Conservation (phyloP, 2,797 vertebrate genomes). For the Aratinga solstitialis region DNA sequence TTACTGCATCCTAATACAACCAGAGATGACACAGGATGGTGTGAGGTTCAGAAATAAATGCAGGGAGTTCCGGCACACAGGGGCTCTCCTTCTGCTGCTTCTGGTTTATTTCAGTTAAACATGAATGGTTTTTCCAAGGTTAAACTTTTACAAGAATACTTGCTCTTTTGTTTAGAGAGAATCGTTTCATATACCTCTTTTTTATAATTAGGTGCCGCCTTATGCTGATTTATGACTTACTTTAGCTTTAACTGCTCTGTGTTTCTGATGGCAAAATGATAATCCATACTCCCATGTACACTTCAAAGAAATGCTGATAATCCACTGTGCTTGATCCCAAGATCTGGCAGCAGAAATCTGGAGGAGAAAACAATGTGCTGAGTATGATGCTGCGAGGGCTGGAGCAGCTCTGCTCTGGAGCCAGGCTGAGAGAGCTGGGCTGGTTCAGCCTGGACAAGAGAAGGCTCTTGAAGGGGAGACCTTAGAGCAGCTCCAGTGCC, state of each 20-base stretch:
- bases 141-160: neutral
- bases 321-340: neutral
- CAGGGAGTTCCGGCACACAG: neutral
- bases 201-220: constrained; percentile 10
- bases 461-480: neutral
- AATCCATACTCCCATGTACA: neutral
- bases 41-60: neutral
- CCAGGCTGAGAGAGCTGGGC: neutral
- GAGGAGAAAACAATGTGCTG: neutral
- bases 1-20: neutral
- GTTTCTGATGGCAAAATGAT: neutral
- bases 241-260: neutral
- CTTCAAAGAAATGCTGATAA: constrained; percentile 45
- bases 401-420: neutral
- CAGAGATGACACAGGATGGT: neutral
- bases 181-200: neutral
- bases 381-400: neutral
- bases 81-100: neutral
- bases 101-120: neutral
- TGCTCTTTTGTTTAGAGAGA: neutral
- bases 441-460: neutral
- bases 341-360: neutral
- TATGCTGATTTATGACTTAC: constrained; percentile 21
- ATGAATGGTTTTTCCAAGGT: neutral
- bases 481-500: no score